phyloP scores from a whole-genome alignment of 2,888 invertebrate species.

The Amblyjoppa proteus region DNA sequence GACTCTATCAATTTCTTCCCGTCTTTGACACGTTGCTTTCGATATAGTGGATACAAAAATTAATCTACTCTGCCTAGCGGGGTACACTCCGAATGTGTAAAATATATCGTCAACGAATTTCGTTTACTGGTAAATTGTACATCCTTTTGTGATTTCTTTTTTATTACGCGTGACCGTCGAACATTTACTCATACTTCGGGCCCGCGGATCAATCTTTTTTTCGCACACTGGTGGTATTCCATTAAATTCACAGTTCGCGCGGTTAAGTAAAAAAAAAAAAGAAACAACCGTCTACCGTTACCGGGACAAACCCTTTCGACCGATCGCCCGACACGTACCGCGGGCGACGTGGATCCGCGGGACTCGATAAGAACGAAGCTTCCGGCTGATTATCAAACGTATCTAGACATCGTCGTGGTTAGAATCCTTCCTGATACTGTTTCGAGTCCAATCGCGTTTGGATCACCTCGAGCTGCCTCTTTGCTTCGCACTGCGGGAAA shows the following conservation, averaged over 20 bases:
- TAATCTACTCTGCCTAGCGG: slow-evolving; percentile 76
- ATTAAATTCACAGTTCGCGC: slow-evolving; percentile 43
- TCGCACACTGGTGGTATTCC: slow-evolving; percentile 24
- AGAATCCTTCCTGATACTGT: slow-evolving; percentile 96
- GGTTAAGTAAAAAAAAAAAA: slow-evolving; percentile 37
- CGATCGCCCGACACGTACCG: slow-evolving; percentile 12
- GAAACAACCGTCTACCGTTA: slow-evolving; percentile 7
- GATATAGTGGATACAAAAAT: slow-evolving; percentile 80
- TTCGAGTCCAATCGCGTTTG: slow-evolving; percentile 94
- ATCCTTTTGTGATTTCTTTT: slow-evolving; percentile 44
- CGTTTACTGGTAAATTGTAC: slow-evolving; percentile 63
- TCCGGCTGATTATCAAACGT: slow-evolving; percentile 73
- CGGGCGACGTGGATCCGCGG: slow-evolving; percentile 34
- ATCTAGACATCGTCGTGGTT: slow-evolving; percentile 82
- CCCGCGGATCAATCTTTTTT: slow-evolving; percentile 19
- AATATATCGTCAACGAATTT: slow-evolving; percentile 72
- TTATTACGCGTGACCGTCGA: slow-evolving; percentile 31
- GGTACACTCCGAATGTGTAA: slow-evolving; percentile 72
- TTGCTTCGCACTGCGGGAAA: slow-evolving; percentile 99
- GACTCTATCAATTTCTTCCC: slow-evolving; percentile 41
- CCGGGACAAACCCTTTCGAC: slow-evolving; percentile 7
- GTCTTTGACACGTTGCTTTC: slow-evolving; percentile 66
- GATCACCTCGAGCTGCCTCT: slow-evolving; percentile 95
- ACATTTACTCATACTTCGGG: slow-evolving; percentile 20
- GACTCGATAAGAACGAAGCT: slow-evolving; percentile 43